Base-by-base conservation (phyloP, 2,113 vertebrate genomes). In the Oceanodroma tethys region DNA sequence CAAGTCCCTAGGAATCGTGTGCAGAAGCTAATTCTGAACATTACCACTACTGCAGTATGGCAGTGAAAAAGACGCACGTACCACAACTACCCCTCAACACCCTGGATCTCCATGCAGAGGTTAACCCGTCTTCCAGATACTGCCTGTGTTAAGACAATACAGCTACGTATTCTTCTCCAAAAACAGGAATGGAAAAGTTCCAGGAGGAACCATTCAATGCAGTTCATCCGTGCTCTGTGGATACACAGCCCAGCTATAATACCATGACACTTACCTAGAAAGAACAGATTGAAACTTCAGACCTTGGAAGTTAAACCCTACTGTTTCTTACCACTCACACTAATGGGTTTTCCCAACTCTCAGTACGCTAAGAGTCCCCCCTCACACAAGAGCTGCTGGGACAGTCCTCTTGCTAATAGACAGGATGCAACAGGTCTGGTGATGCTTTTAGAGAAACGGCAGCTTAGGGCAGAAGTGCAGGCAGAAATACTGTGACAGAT, bases 11-110 rank as follows among this genome's bases (percentile, higher is more conserved):
- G 88, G 71, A 94, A 92, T 48, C 1, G 0, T 63, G 81, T 45
- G n/a, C 72, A 96, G 81, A 79, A 90, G 36, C 38, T 81, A 72
- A 88, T 85, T 92, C 87, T 81, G 66, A 95, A 91, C 55, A 78
- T 67, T 55, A 71, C 48, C 7, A 6, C 15, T 50, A 22, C 87
- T 42, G 16, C 23, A 70, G 9, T 5, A 8, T 30, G 53, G 53
- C 32, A 88, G 32, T 2, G 3, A 40, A 72, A 79, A 81, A 65
- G 60, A 76, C 34, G 26, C 14, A 32, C 0, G 0, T 55, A 70
- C 25, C 67, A 80, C 65, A 56, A 11, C 36, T 58, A 30, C 62
- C 76, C 58, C 55, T 82, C 36, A 27, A 6, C 8, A 65, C 16
- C 56, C 32, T 3, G 2, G 29, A 66, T 36, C 58, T 29, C 47